These are phyloP conservation scores for Sesia bembeciformis DNA, from an alignment of 2,888 invertebrate genomes.

Conservation along the genomic window DNA sequence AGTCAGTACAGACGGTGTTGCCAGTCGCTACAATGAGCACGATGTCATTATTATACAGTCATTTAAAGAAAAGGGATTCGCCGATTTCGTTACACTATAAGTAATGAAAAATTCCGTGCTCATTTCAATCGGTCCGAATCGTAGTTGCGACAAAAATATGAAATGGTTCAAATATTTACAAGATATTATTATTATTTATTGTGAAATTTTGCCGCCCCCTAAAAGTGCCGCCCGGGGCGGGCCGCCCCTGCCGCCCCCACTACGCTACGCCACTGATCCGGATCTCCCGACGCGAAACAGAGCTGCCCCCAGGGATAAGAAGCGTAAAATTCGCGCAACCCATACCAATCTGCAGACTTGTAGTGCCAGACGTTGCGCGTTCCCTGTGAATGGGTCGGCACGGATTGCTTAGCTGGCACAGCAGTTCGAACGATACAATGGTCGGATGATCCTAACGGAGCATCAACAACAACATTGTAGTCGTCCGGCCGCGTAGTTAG, in stretches of 20 bases:
- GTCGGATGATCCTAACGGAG: too few relatives aligned
- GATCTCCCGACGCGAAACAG: background rate
- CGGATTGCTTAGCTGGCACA: too few relatives aligned
- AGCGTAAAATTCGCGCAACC: too few relatives aligned
- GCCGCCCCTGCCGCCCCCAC: constrained; percentile 1
- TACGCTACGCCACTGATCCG: background rate
- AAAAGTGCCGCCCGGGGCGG: background rate
- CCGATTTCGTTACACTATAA: background rate
- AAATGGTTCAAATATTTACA: background rate
- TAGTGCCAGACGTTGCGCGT: too few relatives aligned
- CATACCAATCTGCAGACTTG: too few relatives aligned
- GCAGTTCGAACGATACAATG: too few relatives aligned
- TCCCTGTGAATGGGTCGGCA: too few relatives aligned
- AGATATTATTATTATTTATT: background rate
- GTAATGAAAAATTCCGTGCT: background rate
- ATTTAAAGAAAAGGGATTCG: background rate
- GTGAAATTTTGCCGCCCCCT: constrained; percentile 1
- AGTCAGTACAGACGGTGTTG: background rate
- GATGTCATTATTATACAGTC: background rate
- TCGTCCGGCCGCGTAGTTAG: too few relatives aligned
- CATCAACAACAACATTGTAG: too few relatives aligned
- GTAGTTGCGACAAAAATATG: background rate
- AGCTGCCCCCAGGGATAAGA: too few relatives aligned
- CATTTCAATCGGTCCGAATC: constrained; percentile 1
- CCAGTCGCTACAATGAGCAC: background rate